Conservation (phyloP, 37 sponge, comb jelly and placozoan species). For the Petrosia ficiformis region DNA sequence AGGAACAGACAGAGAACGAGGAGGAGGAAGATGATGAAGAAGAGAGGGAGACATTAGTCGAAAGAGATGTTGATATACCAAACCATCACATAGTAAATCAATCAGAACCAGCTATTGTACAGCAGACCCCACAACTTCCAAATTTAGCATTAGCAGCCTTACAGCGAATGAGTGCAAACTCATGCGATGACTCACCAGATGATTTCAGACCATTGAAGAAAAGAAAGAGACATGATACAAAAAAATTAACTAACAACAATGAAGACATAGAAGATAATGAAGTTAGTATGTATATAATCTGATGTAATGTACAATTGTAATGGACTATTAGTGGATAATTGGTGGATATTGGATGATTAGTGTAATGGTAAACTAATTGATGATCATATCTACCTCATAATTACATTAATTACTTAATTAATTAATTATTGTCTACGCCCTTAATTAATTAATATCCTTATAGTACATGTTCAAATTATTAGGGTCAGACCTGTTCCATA, state of each 20-base stretch:
- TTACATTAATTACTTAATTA: no score
- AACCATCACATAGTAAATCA: no score
- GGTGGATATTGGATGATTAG: neutral
- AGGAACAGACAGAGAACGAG: neutral
- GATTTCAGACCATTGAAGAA: constrained; percentile 42
- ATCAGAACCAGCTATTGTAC: neutral
- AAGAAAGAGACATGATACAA: constrained; percentile 27
- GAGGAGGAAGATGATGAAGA: neutral
- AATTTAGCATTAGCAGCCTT: constrained; percentile 57
- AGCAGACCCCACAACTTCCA: constrained; percentile 22
- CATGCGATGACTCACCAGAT: constrained; percentile 6
- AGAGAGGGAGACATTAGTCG: neutral
- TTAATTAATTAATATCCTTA: neutral
- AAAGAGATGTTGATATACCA: neutral
- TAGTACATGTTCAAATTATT: neutral
- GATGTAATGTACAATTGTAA: no score
- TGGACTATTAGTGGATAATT: neutral
- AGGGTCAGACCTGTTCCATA: constrained; percentile 84
- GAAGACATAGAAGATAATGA: constrained; percentile 23
- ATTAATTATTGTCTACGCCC: no score
- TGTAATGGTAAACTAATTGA: no score
- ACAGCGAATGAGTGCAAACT: constrained; percentile 10
- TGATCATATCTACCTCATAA: no score
- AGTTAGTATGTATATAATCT: no score
- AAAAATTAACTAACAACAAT: constrained; percentile 9